Evolutionary conservation across 2,888 invertebrate species (phyloP).

Genomic region (Gerris lacustris): DNA sequence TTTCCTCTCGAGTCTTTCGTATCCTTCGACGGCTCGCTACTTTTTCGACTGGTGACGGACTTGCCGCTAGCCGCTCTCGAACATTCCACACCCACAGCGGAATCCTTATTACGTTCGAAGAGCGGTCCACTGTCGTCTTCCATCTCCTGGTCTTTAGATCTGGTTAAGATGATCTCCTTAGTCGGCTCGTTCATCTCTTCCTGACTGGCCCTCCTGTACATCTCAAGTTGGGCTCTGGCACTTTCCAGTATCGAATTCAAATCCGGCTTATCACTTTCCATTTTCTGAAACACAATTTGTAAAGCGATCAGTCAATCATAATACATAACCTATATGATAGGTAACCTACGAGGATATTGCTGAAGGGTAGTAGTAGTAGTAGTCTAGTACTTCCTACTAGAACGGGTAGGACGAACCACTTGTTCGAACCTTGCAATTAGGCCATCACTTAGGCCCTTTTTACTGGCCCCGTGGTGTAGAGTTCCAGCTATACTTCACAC

Average conservation of each 20-base stretch:
- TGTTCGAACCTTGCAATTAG: too few relatives aligned
- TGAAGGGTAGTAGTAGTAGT: too few relatives aligned
- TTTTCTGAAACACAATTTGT: not conserved
- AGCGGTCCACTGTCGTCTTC: not conserved
- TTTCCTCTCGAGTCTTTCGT: not conserved
- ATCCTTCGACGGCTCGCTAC: not conserved
- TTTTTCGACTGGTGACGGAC: too few relatives aligned
- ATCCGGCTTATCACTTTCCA: not conserved
- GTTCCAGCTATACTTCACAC: too few relatives aligned
- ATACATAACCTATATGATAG: too few relatives aligned
- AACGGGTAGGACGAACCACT: too few relatives aligned
- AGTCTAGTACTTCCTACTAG: too few relatives aligned
- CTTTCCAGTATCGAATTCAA: not conserved
- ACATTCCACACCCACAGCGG: not conserved
- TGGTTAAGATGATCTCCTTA: not conserved
- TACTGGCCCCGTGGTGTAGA: too few relatives aligned
- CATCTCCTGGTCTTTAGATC: not conserved
- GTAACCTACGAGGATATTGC: too few relatives aligned
- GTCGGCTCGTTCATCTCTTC: not conserved
- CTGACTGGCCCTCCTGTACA: not conserved
- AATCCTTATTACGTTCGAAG: not conserved
- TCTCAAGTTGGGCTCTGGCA: not conserved
- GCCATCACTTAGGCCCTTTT: too few relatives aligned
- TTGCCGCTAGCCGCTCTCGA: not conserved
- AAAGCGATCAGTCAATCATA: too few relatives aligned